Evolutionary conservation across 2,113 vertebrate species (phyloP).

Genomic region (Puntigrus tetrazona): DNA sequence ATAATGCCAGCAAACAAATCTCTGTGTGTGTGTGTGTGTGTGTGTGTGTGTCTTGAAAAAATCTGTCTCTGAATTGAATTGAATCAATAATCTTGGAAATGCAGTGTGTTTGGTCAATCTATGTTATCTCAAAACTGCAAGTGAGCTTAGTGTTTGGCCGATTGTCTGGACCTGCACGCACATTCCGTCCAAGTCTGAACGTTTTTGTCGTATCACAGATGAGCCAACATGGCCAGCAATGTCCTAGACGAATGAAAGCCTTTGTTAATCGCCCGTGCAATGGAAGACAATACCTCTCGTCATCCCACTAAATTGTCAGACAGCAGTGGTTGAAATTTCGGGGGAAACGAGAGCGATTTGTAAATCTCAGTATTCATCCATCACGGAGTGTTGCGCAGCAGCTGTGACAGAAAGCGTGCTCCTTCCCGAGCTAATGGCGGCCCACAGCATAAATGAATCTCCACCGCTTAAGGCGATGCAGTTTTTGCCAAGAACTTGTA

Average conservation of each 20-base stretch:
- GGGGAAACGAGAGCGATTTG: neutral
- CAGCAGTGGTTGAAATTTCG: neutral
- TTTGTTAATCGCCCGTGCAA: neutral
- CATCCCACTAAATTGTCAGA: neutral
- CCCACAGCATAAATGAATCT: constrained; percentile 23
- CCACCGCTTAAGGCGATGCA: neutral
- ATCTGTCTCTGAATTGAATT: neutral
- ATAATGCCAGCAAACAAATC: neutral
- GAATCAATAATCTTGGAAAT: neutral
- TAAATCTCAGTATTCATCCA: neutral
- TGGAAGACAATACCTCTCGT: neutral
- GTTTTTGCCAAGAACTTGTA: neutral
- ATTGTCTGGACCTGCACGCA: neutral
- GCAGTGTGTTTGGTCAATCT: neutral
- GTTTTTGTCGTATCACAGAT: neutral
- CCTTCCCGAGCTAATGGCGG: neutral
- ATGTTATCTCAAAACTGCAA: neutral
- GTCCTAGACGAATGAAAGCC: neutral
- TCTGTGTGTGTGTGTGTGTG: neutral
- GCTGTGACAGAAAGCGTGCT: neutral
- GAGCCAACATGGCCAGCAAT: neutral
- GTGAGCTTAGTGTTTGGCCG: neutral
- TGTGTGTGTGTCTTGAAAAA: neutral
- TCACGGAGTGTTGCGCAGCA: neutral
- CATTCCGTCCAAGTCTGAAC: neutral